phyloP scores from a whole-genome alignment of 1,140 invertebrate species.

The Brachionus asplanchnoidis region DNA sequence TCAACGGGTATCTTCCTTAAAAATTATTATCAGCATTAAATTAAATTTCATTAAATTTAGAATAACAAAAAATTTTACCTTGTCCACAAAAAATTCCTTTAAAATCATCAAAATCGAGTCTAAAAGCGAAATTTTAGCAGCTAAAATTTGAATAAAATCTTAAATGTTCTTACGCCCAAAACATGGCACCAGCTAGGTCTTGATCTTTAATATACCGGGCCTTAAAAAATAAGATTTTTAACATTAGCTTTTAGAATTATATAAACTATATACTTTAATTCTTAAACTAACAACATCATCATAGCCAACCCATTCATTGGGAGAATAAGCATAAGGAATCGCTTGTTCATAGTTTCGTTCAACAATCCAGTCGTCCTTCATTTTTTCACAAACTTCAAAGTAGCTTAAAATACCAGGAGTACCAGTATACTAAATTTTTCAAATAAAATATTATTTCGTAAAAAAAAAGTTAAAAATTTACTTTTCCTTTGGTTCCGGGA shows the following conservation, averaged over 20 bases:
- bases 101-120: slow-evolving; percentile 45
- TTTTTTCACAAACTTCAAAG: slow-evolving; percentile 65
- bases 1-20: slow-evolving; percentile 33
- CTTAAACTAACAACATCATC: slow-evolving; percentile 65
- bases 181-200: slow-evolving; percentile 38
- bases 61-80: neutral
- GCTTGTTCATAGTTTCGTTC: slow-evolving; percentile 27
- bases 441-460: neutral
- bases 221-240: slow-evolving; percentile 50
- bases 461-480: neutral
- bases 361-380: neutral
- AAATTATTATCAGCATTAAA: neutral
- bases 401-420: slow-evolving; percentile 87
- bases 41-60: neutral
- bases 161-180: slow-evolving; percentile 57
- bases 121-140: neutral
- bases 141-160: neutral
- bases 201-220: slow-evolving; percentile 65
- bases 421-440: slow-evolving; percentile 70
- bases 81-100: slow-evolving; percentile 34
- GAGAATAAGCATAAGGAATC: slow-evolving; percentile 72
- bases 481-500: slow-evolving; percentile 60
- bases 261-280: slow-evolving; percentile 43
- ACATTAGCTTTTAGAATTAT: neutral
- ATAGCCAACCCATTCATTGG: slow-evolving; percentile 87